phyloP scores from a whole-genome alignment of 2,113 vertebrate species.

The Mustelus asterias region DNA sequence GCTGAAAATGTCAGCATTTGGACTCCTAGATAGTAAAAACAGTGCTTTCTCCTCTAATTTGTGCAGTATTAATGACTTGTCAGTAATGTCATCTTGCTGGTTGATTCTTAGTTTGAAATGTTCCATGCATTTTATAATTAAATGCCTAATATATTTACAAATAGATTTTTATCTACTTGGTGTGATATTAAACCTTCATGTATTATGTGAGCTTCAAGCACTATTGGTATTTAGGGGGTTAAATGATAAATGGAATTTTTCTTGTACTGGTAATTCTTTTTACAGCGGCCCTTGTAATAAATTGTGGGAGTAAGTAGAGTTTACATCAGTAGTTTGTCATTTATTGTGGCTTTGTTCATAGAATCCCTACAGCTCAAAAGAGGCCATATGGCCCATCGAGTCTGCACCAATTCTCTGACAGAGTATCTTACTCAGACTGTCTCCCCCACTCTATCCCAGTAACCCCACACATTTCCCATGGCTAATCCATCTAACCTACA shows the following conservation, averaged over 20 bases:
- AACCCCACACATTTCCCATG: too few species aligned
- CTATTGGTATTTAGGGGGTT: not conserved
- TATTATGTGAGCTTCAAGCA: not conserved
- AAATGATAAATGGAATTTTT: not conserved
- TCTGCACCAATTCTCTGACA: too few species aligned
- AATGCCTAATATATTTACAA: not conserved
- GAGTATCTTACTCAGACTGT: too few species aligned
- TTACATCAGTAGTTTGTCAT: not conserved
- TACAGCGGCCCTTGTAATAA: not conserved
- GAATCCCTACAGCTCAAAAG: too few species aligned
- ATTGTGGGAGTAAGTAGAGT: not conserved
- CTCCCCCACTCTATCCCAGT: too few species aligned
- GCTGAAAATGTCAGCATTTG: not conserved
- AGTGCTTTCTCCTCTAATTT: not conserved
- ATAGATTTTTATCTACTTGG: not conserved
- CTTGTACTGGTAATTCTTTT: not conserved
- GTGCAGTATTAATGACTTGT: not conserved
- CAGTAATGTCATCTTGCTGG: not conserved
- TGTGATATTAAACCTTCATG: not conserved
- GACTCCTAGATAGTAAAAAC: not conserved
- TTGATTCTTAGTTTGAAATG: not conserved
- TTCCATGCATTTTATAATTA: not conserved
- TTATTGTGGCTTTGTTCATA: not conserved
- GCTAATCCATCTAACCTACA: too few species aligned
- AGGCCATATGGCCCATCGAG: too few species aligned